These are phyloP conservation scores for Temnopleurus reevesii DNA, from an alignment of 53 echinoderm and acorn worm genomes.

Conservation along the genomic window DNA sequence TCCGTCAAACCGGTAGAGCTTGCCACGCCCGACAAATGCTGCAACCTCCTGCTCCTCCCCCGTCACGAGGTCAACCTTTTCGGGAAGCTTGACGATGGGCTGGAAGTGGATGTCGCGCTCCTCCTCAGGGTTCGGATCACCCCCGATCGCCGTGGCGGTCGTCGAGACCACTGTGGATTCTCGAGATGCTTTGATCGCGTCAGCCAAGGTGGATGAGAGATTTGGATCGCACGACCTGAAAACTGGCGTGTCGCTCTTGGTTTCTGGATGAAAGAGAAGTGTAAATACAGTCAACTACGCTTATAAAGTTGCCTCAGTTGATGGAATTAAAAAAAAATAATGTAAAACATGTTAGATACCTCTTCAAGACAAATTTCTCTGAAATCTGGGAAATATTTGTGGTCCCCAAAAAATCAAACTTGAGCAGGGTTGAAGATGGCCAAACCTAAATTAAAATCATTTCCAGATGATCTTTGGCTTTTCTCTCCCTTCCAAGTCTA, in stretches of 20 bases:
- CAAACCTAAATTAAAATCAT: too few species aligned
- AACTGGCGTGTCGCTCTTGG: neutral
- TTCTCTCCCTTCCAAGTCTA: too few species aligned
- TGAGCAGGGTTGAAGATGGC: too few species aligned
- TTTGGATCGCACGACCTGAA: constrained; percentile 67
- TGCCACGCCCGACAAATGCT: constrained; percentile 68
- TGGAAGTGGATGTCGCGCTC: constrained; percentile 65
- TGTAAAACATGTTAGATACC: too few species aligned
- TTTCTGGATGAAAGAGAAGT: neutral
- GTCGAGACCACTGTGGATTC: neutral
- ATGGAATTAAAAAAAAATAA: too few species aligned
- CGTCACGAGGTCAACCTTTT: constrained; percentile 60
- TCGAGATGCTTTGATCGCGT: constrained; percentile 31
- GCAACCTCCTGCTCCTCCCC: constrained; percentile 83
- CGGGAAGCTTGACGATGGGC: constrained; percentile 62
- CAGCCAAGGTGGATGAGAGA: constrained; percentile 57
- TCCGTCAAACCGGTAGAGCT: constrained; percentile 77
- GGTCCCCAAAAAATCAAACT: too few species aligned
- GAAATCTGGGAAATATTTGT: too few species aligned
- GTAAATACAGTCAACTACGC: too few species aligned
- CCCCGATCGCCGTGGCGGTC: neutral
- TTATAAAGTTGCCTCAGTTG: too few species aligned
- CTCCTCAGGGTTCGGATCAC: constrained; percentile 54
- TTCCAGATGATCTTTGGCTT: too few species aligned
- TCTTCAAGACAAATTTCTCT: too few species aligned